These are phyloP conservation scores for Trochalopteron elliotii DNA, from an alignment of 2,113 vertebrate species.

Conservation along the genomic window DNA sequence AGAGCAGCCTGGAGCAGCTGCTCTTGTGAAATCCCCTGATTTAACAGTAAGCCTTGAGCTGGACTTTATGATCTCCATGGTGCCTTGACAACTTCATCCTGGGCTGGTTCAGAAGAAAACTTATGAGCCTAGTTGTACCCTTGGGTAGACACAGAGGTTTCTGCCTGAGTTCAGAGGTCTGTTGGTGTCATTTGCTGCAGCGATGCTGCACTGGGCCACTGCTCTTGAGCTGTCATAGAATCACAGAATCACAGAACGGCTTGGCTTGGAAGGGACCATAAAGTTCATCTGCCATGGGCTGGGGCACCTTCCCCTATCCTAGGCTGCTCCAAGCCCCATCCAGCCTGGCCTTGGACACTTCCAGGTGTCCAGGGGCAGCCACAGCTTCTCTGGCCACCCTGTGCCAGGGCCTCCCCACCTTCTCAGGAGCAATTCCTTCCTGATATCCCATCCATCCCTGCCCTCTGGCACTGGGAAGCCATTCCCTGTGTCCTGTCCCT, in stretches of 20 bases:
- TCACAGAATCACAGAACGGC: background rate
- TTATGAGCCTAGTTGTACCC: rapidly evolving
- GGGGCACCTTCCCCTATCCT: rapidly evolving
- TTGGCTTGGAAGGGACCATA: background rate
- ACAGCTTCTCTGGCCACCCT: background rate
- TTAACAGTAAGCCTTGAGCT: background rate
- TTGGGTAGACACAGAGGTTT: background rate
- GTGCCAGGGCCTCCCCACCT: background rate
- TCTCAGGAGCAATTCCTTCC: background rate
- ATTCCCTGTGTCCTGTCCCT: background rate
- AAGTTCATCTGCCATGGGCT: background rate
- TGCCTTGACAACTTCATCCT: background rate
- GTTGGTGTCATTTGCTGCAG: background rate
- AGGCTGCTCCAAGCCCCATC: background rate
- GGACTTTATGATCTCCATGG: background rate
- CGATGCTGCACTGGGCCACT: background rate
- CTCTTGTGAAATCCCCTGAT: background rate
- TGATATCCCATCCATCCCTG: background rate
- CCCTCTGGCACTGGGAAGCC: background rate
- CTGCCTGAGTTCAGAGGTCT: background rate
- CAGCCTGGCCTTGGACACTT: background rate
- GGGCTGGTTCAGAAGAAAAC: background rate
- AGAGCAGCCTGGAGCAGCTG: background rate
- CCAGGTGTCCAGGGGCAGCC: background rate
- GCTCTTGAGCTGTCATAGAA: background rate